Conservation (phyloP, 2,888 invertebrate species). For the Eilema caniola region DNA sequence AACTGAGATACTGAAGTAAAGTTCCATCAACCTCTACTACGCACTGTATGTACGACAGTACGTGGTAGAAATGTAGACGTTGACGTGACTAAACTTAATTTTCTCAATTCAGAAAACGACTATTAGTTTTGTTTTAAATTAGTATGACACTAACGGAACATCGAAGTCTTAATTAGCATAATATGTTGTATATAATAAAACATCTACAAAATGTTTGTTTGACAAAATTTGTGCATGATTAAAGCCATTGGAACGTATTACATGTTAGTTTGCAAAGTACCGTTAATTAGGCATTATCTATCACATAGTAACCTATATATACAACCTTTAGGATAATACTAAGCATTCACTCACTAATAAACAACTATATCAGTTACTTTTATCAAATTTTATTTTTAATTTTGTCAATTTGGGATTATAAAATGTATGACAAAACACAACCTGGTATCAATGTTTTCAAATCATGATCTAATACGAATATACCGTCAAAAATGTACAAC, state of each 20-base stretch:
- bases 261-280: conserved; percentile 65
- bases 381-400: conserved; percentile 35
- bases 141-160: conserved; percentile 30
- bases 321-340: conserved; percentile 66
- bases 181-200: conserved; percentile 46
- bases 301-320: conserved; percentile 76
- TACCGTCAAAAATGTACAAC: conserved; percentile 34
- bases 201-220: conserved; percentile 54
- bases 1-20: background rate
- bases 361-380: conserved; percentile 48
- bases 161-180: background rate
- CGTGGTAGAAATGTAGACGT: no score
- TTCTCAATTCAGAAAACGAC: background rate
- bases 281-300: conserved; percentile 76
- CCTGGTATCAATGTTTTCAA: conserved; percentile 57
- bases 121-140: conserved; percentile 11
- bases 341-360: conserved; percentile 48
- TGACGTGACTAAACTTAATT: background rate
- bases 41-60: no score
- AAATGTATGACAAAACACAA: conserved; percentile 69
- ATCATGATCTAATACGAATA: conserved; percentile 40
- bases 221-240: conserved; percentile 79
- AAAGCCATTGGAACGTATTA: conserved; percentile 72
- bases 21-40: no score
- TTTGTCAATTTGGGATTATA: conserved; percentile 49